Conservation (phyloP, 2,113 vertebrate species). For the Aegypius monachus region DNA sequence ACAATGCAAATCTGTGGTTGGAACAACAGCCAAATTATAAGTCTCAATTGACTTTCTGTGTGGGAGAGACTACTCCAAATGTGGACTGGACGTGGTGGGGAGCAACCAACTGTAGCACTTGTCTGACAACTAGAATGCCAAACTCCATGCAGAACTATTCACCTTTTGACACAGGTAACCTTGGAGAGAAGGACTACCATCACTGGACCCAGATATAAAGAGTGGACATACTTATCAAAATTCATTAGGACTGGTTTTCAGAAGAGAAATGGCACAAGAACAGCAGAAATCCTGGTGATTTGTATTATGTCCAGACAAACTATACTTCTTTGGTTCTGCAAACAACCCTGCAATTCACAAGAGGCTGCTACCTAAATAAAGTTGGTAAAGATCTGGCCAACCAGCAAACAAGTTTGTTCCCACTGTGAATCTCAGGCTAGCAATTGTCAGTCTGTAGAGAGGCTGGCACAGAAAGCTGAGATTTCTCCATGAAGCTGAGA, state of each 20-base stretch:
- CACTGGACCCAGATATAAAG: background rate
- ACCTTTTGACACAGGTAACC: background rate
- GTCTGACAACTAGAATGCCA: background rate
- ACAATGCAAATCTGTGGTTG: background rate
- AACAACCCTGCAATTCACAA: background rate
- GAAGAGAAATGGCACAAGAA: background rate
- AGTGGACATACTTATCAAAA: background rate
- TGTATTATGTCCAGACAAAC: background rate
- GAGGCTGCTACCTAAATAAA: background rate
- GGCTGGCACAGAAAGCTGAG: background rate
- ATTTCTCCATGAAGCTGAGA: constrained; percentile 63
- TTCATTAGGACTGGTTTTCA: background rate
- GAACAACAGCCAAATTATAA: background rate
- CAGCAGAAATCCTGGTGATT: background rate
- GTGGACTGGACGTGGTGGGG: background rate
- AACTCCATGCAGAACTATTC: background rate
- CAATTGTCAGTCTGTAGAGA: background rate
- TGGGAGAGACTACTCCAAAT: background rate
- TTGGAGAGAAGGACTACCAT: background rate
- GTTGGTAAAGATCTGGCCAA: background rate
- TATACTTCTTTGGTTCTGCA: background rate
- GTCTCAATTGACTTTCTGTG: background rate
- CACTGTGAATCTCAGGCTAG: background rate
- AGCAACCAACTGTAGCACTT: background rate
- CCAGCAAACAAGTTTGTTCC: background rate